Evolutionary conservation across 2,113 vertebrate species (phyloP).

Genomic region (Corythornis madagascariensis): DNA sequence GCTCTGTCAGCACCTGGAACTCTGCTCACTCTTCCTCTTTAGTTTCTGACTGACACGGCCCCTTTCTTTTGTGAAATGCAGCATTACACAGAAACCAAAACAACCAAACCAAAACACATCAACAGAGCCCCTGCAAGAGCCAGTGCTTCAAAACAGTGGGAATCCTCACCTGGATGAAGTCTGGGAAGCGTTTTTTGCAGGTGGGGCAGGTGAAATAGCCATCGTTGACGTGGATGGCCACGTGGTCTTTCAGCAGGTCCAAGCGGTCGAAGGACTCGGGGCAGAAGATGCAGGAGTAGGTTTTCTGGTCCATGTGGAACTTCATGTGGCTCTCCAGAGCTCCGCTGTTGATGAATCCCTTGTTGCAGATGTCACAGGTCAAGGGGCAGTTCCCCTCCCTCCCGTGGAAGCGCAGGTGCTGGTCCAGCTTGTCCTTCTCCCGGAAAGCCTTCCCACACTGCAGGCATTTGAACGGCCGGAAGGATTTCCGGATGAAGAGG

Average conservation of each 20-base stretch:
- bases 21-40: background rate
- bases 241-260: constrained; percentile 93
- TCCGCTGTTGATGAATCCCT: constrained; percentile 88
- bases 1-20: background rate
- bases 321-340: constrained; percentile 92
- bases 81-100: background rate
- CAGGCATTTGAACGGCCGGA: constrained; percentile 94
- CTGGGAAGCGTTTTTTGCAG: constrained; percentile 94
- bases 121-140: background rate
- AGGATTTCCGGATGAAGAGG: constrained; percentile 95
- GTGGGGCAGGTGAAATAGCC: constrained; percentile 93
- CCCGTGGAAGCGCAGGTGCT: constrained; percentile 91
- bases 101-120: background rate
- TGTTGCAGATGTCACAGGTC: constrained; percentile 93
- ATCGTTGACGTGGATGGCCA: constrained; percentile 86
- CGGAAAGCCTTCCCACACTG: constrained; percentile 97
- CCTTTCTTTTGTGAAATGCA: background rate
- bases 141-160: background rate
- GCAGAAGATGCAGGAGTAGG: constrained; percentile 93
- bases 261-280: constrained; percentile 90
- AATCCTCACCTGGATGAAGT: constrained; percentile 92
- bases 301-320: constrained; percentile 92
- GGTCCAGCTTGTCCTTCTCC: constrained; percentile 95
- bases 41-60: background rate
- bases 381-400: constrained; percentile 88